Conservation (phyloP, 2,888 invertebrate species). For the Epinotia nisella region DNA sequence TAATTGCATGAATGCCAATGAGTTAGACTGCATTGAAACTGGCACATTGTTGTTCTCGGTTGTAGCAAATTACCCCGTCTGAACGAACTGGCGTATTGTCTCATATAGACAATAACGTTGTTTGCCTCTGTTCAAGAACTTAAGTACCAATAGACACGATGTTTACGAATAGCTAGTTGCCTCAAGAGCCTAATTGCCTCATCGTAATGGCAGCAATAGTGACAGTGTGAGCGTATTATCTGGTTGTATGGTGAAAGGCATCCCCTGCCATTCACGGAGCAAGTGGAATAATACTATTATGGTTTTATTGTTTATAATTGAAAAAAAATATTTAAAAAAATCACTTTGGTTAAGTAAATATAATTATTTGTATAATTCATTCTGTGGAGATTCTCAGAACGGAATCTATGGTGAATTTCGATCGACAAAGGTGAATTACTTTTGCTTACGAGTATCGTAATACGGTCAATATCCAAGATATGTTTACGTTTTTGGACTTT, state of each 20-base stretch:
- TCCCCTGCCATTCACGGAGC: not conserved
- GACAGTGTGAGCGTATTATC: slow-evolving; percentile 3
- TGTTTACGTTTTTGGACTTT: too few relatives aligned
- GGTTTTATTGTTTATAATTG: not conserved
- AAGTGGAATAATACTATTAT: not conserved
- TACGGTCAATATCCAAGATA: too few relatives aligned
- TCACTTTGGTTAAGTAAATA: not conserved
- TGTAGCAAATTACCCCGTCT: slow-evolving; percentile 33
- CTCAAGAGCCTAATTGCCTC: slow-evolving; percentile 27
- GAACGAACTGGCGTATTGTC: slow-evolving; percentile 35
- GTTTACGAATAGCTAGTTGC: slow-evolving; percentile 21
- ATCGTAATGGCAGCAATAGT: slow-evolving; percentile 6
- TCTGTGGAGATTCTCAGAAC: too few relatives aligned
- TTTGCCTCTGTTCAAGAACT: slow-evolving; percentile 18
- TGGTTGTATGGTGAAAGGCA: not conserved
- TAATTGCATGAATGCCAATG: slow-evolving; percentile 36
- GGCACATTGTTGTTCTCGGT: slow-evolving; percentile 31
- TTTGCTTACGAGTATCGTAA: not conserved
- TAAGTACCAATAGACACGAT: slow-evolving; percentile 18
- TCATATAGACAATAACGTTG: slow-evolving; percentile 33
- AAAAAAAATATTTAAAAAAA: not conserved
- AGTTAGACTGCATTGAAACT: slow-evolving; percentile 35
- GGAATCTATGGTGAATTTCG: too few relatives aligned
- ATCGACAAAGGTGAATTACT: not conserved
- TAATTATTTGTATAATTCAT: too few relatives aligned